These are phyloP conservation scores for Corydoras maculifer DNA, from an alignment of 2,113 vertebrate genomes.

Conservation along the genomic window DNA sequence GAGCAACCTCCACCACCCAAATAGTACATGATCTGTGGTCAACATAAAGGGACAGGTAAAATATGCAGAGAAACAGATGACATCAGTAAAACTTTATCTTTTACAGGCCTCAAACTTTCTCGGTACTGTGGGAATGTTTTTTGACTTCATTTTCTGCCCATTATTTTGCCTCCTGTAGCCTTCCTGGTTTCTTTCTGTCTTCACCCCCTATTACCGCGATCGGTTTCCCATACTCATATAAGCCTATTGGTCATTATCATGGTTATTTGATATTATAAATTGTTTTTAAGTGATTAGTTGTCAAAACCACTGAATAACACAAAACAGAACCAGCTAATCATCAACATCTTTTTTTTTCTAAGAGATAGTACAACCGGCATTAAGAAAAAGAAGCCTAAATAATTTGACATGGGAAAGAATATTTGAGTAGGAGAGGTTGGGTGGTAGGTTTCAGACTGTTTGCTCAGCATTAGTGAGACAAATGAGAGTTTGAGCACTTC, in stretches of 20 bases:
- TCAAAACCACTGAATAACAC: constrained; percentile 37
- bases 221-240: background rate
- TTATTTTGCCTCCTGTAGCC: constrained; percentile 1
- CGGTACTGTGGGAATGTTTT: background rate
- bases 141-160: constrained; percentile 1
- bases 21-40: too few species aligned
- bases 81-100: too few species aligned
- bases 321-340: constrained; percentile 20
- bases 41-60: too few species aligned
- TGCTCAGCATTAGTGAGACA: constrained; percentile 43
- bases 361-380: constrained; percentile 33
- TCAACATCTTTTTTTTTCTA: constrained; percentile 25
- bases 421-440: constrained; percentile 33
- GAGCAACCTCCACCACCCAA: too few species aligned
- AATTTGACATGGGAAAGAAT: constrained; percentile 36
- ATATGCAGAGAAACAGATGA: too few species aligned
- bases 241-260: constrained; percentile 31
- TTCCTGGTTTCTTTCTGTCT: constrained; percentile 18
- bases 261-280: constrained; percentile 32
- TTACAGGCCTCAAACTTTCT: too few species aligned
- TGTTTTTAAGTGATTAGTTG: constrained; percentile 34
- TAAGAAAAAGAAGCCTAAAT: constrained; percentile 24
- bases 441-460: constrained; percentile 28
- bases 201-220: background rate
- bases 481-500: constrained; percentile 38